These are phyloP conservation scores for Campaea margaritaria DNA, from an alignment of 2,888 invertebrate genomes.

Conservation along the genomic window DNA sequence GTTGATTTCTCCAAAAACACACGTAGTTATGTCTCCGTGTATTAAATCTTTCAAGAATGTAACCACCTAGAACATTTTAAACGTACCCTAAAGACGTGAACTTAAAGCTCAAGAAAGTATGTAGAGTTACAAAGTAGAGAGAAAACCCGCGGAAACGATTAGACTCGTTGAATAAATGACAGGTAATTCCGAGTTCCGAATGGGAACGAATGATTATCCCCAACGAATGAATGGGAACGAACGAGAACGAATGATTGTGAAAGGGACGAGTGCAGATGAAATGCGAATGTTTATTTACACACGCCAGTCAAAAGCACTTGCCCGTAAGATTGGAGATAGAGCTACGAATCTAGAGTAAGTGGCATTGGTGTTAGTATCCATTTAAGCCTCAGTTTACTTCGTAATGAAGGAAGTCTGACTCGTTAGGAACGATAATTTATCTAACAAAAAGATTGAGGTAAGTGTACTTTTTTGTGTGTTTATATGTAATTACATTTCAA, in stretches of 20 bases:
- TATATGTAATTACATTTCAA: too few species aligned
- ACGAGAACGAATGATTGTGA: conserved; percentile 53
- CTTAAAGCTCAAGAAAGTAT: conserved; percentile 22
- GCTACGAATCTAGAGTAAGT: conserved; percentile 22
- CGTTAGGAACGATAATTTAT: too few species aligned
- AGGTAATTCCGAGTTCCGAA: conserved; percentile 51
- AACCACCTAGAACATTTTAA: not conserved
- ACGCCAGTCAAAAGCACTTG: conserved; percentile 50
- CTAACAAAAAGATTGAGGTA: too few species aligned
- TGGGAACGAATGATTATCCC: conserved; percentile 51
- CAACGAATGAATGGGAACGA: conserved; percentile 36
- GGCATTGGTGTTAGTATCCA: too few species aligned
- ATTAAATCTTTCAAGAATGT: too few species aligned
- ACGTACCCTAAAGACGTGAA: conserved; percentile 5
- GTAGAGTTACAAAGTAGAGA: conserved; percentile 13
- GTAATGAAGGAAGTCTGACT: too few species aligned
- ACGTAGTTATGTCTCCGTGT: too few species aligned
- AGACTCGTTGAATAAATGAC: conserved; percentile 60
- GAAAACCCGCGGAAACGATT: conserved; percentile 53
- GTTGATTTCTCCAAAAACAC: too few species aligned
- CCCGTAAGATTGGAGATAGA: conserved; percentile 41
- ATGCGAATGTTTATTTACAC: conserved; percentile 63
- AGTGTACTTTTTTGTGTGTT: too few species aligned
- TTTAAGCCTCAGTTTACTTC: too few species aligned
- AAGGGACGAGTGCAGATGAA: conserved; percentile 45